Percentiles rank a stretch among this genome's conserved stretches.
Evolutionary conservation across 2,888 invertebrate species (phyloP).

Genomic region (Aphodius sticticus): DNA sequence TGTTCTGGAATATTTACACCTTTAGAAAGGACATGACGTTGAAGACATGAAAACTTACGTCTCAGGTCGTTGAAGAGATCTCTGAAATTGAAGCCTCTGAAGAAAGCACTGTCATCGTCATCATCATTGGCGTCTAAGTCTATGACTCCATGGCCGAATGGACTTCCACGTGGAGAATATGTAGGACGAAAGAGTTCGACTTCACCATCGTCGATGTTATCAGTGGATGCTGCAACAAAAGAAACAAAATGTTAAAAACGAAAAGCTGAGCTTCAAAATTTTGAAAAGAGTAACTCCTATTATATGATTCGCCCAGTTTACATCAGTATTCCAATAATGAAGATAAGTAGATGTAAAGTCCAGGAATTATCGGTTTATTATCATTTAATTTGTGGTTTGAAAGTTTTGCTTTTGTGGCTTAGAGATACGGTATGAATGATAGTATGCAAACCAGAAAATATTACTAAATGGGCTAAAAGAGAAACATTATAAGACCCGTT

Average conservation of each 20-base stretch:
- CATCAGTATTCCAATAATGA: too few relatives aligned
- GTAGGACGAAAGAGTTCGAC: background rate
- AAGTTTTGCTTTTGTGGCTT: too few relatives aligned
- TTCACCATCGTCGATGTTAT: background rate
- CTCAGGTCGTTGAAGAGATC: constrained; percentile 7
- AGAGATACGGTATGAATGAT: too few relatives aligned
- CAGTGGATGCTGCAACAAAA: background rate
- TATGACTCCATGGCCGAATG: constrained; percentile 4
- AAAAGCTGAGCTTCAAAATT: too few relatives aligned
- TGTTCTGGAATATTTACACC: background rate
- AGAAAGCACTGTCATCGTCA: constrained; percentile 10
- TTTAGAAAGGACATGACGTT: background rate
- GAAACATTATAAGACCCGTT: too few relatives aligned
- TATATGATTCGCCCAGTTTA: too few relatives aligned
- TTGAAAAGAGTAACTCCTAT: too few relatives aligned
- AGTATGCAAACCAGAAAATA: too few relatives aligned
- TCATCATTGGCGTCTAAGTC: constrained; percentile 17
- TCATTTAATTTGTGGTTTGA: too few relatives aligned
- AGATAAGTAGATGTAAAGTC: too few relatives aligned
- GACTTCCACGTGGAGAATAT: background rate
- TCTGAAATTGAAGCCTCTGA: background rate
- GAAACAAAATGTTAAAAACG: background rate
- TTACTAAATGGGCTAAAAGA: too few relatives aligned
- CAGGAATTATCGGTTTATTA: too few relatives aligned
- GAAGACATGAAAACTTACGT: background rate